phyloP scores from a whole-genome alignment of 1,140 invertebrate species.

The Drosophila paulistorum region DNA sequence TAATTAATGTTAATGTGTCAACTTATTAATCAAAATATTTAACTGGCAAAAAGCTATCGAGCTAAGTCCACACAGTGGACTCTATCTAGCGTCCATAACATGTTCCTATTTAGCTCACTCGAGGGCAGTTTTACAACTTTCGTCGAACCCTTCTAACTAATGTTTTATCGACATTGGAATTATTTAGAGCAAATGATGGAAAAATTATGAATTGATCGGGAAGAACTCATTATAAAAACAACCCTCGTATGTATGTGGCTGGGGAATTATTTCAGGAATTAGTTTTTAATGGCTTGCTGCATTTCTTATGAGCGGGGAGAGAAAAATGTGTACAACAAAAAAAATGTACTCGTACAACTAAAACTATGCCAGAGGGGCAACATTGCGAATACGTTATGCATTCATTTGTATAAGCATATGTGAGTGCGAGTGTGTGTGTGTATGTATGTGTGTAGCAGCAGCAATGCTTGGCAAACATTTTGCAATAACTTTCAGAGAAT shows the following conservation, averaged over 20 bases:
- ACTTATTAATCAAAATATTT: no score
- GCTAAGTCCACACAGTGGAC: no score
- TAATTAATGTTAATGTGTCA: no score
- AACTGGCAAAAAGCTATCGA: no score
- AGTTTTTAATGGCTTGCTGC: constrained; percentile 8
- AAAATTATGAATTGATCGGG: background rate
- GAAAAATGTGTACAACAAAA: background rate
- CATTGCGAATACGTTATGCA: constrained; percentile 9
- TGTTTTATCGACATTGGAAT: no score
- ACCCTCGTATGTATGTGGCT: background rate
- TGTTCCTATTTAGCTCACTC: no score
- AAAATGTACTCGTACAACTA: background rate
- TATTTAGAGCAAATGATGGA: no score
- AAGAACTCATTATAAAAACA: background rate
- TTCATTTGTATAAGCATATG: background rate
- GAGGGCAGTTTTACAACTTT: no score
- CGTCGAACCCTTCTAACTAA: no score
- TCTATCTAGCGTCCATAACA: no score
- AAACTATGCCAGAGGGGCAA: constrained; percentile 8
- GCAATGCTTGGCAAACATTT: background rate
- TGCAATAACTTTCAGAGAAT: background rate
- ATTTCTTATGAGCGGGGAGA: background rate
- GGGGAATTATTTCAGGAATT: background rate
- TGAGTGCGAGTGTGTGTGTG: background rate
- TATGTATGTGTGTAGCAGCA: background rate